Evolutionary conservation across 92 coral and sea anemone genomes (phyloP).

Genomic region (Montipora capitata): DNA sequence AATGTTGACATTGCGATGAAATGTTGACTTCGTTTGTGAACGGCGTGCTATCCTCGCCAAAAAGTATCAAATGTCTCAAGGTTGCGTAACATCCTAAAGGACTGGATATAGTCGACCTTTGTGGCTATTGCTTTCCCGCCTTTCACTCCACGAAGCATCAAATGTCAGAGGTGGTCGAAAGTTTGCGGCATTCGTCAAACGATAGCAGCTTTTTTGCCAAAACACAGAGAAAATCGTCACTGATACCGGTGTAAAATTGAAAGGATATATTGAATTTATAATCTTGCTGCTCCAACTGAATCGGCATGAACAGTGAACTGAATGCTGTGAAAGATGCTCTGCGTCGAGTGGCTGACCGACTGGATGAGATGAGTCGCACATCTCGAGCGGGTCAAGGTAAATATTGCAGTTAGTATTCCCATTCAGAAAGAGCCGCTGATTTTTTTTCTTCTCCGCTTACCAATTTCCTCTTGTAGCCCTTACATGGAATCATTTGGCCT

Average conservation of each 20-base stretch:
- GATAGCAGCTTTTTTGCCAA: too few species aligned
- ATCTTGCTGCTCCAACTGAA: background rate
- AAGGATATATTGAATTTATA: background rate
- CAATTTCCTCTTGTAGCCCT: constrained; percentile 21
- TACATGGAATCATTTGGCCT: constrained; percentile 24
- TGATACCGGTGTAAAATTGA: background rate
- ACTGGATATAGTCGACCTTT: constrained; percentile 4
- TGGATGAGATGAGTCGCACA: background rate
- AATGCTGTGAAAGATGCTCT: background rate
- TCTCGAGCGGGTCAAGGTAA: constrained; percentile 4
- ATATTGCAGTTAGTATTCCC: constrained; percentile 16
- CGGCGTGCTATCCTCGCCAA: constrained; percentile 28
- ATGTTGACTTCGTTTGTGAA: constrained; percentile 30
- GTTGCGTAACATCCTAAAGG: background rate
- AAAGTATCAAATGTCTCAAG: background rate
- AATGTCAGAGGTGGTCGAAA: constrained; percentile 29
- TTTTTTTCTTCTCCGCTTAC: constrained; percentile 28
- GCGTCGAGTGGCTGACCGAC: constrained; percentile 1
- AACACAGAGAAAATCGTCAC: background rate
- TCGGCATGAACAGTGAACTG: background rate
- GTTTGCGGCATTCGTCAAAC: constrained; percentile 14
- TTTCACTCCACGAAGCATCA: constrained; percentile 24
- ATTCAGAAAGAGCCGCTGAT: background rate
- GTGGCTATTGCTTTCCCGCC: constrained; percentile 34
- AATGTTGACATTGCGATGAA: constrained; percentile 29